Evolutionary conservation across 2,113 vertebrate genomes (phyloP).

Genomic region (Syrrhaptes paradoxus): DNA sequence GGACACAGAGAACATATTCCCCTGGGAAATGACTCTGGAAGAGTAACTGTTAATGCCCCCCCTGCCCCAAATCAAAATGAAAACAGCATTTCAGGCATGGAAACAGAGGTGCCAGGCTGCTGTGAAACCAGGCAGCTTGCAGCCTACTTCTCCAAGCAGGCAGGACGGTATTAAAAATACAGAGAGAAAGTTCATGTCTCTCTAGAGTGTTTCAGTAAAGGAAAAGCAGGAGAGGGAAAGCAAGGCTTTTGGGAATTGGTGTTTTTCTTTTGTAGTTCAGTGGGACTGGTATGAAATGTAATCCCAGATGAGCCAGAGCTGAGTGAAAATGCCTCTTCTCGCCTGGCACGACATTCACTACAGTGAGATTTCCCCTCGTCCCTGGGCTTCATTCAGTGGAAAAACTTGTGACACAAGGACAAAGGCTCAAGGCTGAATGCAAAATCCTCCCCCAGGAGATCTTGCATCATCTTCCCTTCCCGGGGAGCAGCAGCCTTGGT

Average conservation of each 20-base stretch:
- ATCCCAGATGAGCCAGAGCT: not conserved
- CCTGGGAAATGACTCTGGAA: not conserved
- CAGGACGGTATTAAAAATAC: not conserved
- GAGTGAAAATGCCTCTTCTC: slow-evolving; percentile 13
- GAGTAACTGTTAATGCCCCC: not conserved
- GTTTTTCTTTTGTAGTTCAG: slow-evolving; percentile 36
- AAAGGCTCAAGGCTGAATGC: slow-evolving; percentile 51
- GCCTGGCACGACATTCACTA: not conserved
- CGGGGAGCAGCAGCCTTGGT: not conserved
- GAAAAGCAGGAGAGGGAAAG: slow-evolving; percentile 4
- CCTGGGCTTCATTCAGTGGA: slow-evolving; percentile 14
- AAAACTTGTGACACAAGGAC: slow-evolving; percentile 63
- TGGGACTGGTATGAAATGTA: slow-evolving; percentile 16
- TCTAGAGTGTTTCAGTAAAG: slow-evolving; percentile 8
- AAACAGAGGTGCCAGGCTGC: not conserved
- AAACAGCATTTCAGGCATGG: not conserved
- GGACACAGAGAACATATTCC: not conserved
- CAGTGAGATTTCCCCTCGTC: slow-evolving; percentile 33
- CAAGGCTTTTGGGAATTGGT: slow-evolving; percentile 31
- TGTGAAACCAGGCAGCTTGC: not conserved
- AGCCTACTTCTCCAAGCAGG: not conserved
- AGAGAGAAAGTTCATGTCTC: not conserved
- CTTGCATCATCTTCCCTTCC: slow-evolving; percentile 37
- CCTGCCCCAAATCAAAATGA: not conserved
- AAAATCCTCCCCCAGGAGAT: slow-evolving; percentile 17